Base-by-base conservation (phyloP, 1,140 invertebrate species). In the Habropoda laboriosa region DNA sequence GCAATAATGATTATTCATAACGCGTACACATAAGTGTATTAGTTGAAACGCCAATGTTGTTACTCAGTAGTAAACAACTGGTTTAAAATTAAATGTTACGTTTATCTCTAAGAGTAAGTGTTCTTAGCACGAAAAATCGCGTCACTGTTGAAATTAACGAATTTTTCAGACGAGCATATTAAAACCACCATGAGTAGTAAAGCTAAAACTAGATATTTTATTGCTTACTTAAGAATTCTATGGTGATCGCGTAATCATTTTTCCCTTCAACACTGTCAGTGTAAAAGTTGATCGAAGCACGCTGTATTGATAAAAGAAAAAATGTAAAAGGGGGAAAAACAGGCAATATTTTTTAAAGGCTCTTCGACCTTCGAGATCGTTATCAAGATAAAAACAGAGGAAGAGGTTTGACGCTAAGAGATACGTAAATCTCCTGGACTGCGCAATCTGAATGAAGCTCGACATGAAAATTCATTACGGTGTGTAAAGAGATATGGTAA, bases 401-500 rank as follows among this genome's bases (percentile, higher is more conserved):
- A n/a, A n/a, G 13, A 45, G 13, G 13, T 12, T 13, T 12, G 51
- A 10, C 7, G 51, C 24, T 0, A 53, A 27, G n/a, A 53, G 45
- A 10, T 7, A 3, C 45, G 10, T 47, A 21, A 58, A 12, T 45
- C 42, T 2, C 2, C 21, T 58, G 55, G 24, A 51, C 4, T 45
- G 6, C 4, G 5, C 12, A 7, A 18, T 47, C 5, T 12, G 63
- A 42, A 47, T 21, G 10, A 27, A 45, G 21, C n/a, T 45, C 38
- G 12, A 18, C 2, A 45, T 66, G 40, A 66, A 66, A 47, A 66
- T 66, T 66, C 27, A 66, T 66, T 66, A 30, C 0, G 24, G 40
- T 18, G 1, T 66, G 10, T 45, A 58, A 58, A 58, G 35, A 58
- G 30, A 58, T 51, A 51, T n/a, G 49, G 5, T 51, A n/a, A 51